Percentiles rank a stretch among this genome's conserved stretches.
These are phyloP conservation scores for Henricia sp. DNA, from an alignment of 53 echinoderm and acorn worm species.

Conservation along the genomic window DNA sequence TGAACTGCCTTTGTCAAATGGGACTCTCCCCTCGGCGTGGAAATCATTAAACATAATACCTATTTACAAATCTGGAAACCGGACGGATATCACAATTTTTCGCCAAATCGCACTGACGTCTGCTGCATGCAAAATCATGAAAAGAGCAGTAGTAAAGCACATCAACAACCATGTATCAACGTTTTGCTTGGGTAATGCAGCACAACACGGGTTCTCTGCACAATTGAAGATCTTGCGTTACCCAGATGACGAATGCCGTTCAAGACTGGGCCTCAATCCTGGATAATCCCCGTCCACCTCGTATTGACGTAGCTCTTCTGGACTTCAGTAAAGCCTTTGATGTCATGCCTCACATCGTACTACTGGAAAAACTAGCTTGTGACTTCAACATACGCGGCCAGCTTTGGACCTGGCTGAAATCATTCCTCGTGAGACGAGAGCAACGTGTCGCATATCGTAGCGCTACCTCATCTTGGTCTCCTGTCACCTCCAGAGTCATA, in stretches of 20 bases:
- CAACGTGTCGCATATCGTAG: neutral
- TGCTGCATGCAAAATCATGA: constrained; percentile 14
- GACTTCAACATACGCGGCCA: constrained; percentile 11
- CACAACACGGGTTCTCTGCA: constrained; percentile 7
- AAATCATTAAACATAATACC: constrained; percentile 1
- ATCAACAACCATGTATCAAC: too few relatives aligned
- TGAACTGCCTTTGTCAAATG: constrained; percentile 8
- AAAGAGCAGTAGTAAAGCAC: constrained; percentile 1
- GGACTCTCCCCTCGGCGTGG: constrained; percentile 5
- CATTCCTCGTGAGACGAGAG: neutral
- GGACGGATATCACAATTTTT: constrained; percentile 3
- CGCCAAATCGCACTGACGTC: constrained; percentile 9
- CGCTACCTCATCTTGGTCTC: constrained; percentile 7
- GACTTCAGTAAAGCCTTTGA: constrained; percentile 16
- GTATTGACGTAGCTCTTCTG: neutral
- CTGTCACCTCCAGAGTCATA: constrained; percentile 3
- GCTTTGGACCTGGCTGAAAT: constrained; percentile 10
- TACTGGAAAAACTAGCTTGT: neutral
- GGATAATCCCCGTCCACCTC: constrained; percentile 1
- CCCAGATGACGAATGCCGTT: constrained; percentile 1
- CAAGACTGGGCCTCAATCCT: constrained; percentile 2
- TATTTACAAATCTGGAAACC: neutral
- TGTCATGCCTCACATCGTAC: neutral
- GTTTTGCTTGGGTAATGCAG: neutral
- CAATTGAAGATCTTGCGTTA: constrained; percentile 3